These are phyloP conservation scores for Drosophila mauritiana DNA, from an alignment of 1,140 invertebrate species.

Conservation along the genomic window DNA sequence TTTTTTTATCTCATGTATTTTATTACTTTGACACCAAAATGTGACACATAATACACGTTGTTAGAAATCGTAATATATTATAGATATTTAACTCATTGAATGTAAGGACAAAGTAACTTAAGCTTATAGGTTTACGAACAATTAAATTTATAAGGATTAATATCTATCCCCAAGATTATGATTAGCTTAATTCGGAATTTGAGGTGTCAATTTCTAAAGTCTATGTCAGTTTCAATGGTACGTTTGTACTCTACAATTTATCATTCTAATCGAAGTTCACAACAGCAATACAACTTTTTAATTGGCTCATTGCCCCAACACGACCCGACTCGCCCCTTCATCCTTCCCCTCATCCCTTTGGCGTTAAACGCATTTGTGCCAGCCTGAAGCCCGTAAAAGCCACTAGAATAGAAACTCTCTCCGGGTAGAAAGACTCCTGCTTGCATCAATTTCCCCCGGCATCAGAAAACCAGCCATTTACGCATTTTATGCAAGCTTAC, in stretches of 20 bases:
- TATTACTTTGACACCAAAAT: too few species aligned
- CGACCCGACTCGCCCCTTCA: too few species aligned
- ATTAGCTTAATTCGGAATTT: too few species aligned
- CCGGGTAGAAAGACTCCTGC: not conserved
- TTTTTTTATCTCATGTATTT: too few species aligned
- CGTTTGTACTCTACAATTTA: conserved; percentile 19
- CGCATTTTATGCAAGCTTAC: conserved; percentile 74
- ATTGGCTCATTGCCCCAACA: conserved; percentile 7
- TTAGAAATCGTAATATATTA: too few species aligned
- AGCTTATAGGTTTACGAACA: too few species aligned
- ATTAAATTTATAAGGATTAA: too few species aligned
- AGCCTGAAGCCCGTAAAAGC: conserved; percentile 58
- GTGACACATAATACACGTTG: too few species aligned
- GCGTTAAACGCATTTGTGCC: conserved; percentile 43
- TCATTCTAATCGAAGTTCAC: conserved; percentile 40
- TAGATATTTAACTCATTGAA: too few species aligned
- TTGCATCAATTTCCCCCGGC: not conserved
- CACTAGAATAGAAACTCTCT: conserved; percentile 56
- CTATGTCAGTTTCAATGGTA: not conserved
- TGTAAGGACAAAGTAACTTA: too few species aligned
- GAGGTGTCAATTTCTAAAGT: not conserved
- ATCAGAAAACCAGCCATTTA: conserved; percentile 45
- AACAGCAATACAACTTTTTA: conserved; percentile 38
- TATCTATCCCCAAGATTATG: too few species aligned
- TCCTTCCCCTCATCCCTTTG: not conserved